Conservation (phyloP, 2,888 invertebrate genomes). For the Himalopsyche japonica region DNA sequence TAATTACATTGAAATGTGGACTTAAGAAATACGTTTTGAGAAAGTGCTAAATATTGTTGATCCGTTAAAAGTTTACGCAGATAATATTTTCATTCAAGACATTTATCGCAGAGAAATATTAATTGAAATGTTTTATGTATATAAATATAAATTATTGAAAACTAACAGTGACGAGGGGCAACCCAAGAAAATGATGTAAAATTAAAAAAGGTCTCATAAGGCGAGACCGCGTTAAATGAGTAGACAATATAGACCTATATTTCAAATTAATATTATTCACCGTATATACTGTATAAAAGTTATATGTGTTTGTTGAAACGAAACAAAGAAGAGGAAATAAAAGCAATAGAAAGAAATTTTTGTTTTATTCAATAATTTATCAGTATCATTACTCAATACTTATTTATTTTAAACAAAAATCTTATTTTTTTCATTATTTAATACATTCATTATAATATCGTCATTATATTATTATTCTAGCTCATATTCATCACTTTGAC, state of each 20-base stretch:
- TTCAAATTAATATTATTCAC: slow-evolving; percentile 21
- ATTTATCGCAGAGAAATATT: slow-evolving; percentile 8
- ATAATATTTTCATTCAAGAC: slow-evolving; percentile 2
- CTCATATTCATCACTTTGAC: no score
- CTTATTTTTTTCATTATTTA: no score
- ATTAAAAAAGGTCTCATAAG: background rate
- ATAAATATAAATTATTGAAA: background rate
- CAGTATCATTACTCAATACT: no score
- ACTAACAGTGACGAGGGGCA: background rate
- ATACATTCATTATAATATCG: no score
- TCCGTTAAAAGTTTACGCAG: slow-evolving; percentile 17
- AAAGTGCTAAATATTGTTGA: slow-evolving; percentile 17
- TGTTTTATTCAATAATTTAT: background rate
- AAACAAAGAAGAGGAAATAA: slow-evolving; percentile 35
- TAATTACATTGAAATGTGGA: slow-evolving; percentile 8
- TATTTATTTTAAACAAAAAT: no score
- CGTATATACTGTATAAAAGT: slow-evolving; percentile 37
- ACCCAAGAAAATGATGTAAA: background rate
- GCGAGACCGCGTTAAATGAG: slow-evolving; percentile 13
- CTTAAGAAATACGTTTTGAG: background rate
- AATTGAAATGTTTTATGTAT: background rate
- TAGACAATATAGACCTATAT: slow-evolving; percentile 36
- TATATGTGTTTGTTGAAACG: slow-evolving; percentile 40
- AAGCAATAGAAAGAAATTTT: slow-evolving; percentile 29
- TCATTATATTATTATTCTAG: no score